Percentiles rank a stretch among this genome's conserved stretches.
phyloP scores from a whole-genome alignment of 2,797 vertebrate species.

The Erithacus rubecula region DNA sequence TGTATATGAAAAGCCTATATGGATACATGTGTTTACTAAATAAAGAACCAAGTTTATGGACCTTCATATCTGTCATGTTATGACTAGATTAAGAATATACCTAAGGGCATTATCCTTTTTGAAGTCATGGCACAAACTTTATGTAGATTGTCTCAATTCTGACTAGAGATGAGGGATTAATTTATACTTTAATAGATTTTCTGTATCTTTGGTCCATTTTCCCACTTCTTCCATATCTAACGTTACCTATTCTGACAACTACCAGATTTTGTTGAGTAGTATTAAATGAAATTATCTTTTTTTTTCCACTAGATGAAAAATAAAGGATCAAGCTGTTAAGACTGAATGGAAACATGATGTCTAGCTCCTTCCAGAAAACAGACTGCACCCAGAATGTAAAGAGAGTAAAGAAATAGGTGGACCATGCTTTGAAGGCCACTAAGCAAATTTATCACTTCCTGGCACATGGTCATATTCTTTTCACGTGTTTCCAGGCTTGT shows the following conservation, averaged over 20 bases:
- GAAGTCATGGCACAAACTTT: background rate
- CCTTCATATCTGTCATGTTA: background rate
- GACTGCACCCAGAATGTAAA: background rate
- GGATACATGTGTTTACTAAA: background rate
- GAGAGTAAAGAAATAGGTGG: background rate
- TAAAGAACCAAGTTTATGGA: background rate
- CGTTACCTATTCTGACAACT: background rate
- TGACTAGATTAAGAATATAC: background rate
- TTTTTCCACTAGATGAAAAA: background rate
- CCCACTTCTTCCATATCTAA: background rate
- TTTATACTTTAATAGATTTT: background rate
- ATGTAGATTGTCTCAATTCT: background rate
- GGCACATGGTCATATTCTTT: background rate
- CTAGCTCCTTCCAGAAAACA: background rate
- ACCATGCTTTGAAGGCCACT: background rate
- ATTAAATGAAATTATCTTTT: background rate
- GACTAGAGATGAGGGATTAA: background rate
- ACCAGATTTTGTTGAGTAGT: background rate
- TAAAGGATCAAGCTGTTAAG: background rate
- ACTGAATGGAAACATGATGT: background rate
- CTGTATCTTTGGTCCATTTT: background rate
- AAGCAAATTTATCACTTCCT: background rate
- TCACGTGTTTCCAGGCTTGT: rapidly evolving
- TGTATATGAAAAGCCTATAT: background rate
- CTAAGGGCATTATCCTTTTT: background rate